phyloP scores from a whole-genome alignment of 2,888 invertebrate genomes.

The Tillus elongatus region DNA sequence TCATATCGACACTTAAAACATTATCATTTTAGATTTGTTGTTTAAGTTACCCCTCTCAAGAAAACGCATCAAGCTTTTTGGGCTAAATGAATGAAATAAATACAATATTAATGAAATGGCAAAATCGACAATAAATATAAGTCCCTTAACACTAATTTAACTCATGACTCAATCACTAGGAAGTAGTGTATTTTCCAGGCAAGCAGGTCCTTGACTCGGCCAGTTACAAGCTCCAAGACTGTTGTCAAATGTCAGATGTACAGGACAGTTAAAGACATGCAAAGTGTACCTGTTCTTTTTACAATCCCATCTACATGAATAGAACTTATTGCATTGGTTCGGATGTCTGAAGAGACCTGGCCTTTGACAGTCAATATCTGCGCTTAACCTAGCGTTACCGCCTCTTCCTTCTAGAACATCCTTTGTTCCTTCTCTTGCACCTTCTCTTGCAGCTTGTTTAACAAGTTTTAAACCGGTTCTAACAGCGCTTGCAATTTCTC shows the following conservation, averaged over 20 bases:
- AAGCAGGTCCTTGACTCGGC: constrained; percentile 72
- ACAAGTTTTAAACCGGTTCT: constrained; percentile 31
- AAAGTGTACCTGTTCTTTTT: constrained; percentile 66
- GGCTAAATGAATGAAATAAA: too few relatives aligned
- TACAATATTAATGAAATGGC: too few relatives aligned
- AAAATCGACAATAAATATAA: too few relatives aligned
- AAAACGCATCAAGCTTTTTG: too few relatives aligned
- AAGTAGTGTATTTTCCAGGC: constrained; percentile 55
- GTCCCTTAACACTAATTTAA: too few relatives aligned
- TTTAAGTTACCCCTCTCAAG: too few relatives aligned
- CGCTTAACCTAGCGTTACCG: constrained; percentile 51
- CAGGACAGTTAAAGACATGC: constrained; percentile 69
- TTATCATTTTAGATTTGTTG: too few relatives aligned
- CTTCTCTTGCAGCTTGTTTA: constrained; percentile 33
- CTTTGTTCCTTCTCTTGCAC: constrained; percentile 36
- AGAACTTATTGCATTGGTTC: constrained; percentile 72
- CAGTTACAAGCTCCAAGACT: constrained; percentile 71
- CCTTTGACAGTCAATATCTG: constrained; percentile 53
- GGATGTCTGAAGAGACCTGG: constrained; percentile 61
- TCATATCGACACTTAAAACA: too few relatives aligned
- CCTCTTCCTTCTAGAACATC: constrained; percentile 46
- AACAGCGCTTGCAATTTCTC: constrained; percentile 29
- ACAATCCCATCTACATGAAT: constrained; percentile 72
- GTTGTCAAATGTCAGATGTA: constrained; percentile 68
- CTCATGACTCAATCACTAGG: too few relatives aligned